Evolutionary conservation across 1,140 invertebrate species (phyloP).

Genomic region (Littorina saxatilis): DNA sequence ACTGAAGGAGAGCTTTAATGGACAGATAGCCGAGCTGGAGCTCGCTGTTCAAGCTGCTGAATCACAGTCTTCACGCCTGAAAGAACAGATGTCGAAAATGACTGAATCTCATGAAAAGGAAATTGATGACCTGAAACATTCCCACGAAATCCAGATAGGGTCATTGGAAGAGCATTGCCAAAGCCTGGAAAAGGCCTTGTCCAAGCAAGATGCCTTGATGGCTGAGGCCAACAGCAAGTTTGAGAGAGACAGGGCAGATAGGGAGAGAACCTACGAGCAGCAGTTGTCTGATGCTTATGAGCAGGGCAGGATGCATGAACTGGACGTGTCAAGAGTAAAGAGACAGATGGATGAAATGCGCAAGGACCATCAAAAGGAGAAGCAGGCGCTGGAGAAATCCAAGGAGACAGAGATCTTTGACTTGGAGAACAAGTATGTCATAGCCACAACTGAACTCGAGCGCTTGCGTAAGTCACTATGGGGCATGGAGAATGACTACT

Average conservation of each 20-base stretch:
- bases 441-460: slow-evolving; percentile 34
- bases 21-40: slow-evolving; percentile 47
- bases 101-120: slow-evolving; percentile 42
- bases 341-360: slow-evolving; percentile 57
- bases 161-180: slow-evolving; percentile 47
- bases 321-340: slow-evolving; percentile 51
- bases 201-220: slow-evolving; percentile 26
- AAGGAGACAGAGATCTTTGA: slow-evolving; percentile 52
- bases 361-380: slow-evolving; percentile 47
- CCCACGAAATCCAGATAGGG: slow-evolving; percentile 44
- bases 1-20: slow-evolving; percentile 33
- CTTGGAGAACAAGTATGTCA: slow-evolving; percentile 48
- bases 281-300: slow-evolving; percentile 53
- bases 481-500: slow-evolving; percentile 32
- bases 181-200: slow-evolving; percentile 40
- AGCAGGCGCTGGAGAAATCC: slow-evolving; percentile 39
- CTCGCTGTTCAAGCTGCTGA: slow-evolving; percentile 34
- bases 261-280: slow-evolving; percentile 45
- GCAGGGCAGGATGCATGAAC: slow-evolving; percentile 49
- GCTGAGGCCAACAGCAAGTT: slow-evolving; percentile 32
- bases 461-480: slow-evolving; percentile 32
- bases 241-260: slow-evolving; percentile 42
- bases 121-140: slow-evolving; percentile 36
- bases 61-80: slow-evolving; percentile 40
- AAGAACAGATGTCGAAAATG: slow-evolving; percentile 40